Evolutionary conservation across 2,888 invertebrate genomes (phyloP).

Genomic region (Rambutsinella grinnellia): DNA sequence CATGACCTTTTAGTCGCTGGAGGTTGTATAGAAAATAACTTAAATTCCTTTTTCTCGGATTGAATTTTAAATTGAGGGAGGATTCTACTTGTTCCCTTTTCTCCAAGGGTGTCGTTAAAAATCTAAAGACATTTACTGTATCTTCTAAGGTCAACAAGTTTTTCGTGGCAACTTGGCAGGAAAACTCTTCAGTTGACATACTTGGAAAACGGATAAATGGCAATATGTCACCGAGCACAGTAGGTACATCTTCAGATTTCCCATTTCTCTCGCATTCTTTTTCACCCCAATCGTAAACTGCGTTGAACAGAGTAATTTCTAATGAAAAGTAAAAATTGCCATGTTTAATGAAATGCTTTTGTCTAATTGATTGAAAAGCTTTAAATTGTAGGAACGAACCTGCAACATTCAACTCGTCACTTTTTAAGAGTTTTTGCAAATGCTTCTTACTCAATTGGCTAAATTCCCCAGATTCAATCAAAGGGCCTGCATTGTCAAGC

Average conservation of each 20-base stretch:
- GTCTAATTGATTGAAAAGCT: too few species aligned
- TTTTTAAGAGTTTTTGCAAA: conserved; percentile 53
- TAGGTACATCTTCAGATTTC: conserved; percentile 13
- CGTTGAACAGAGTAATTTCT: conserved; percentile 46
- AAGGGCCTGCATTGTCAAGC: conserved; percentile 56
- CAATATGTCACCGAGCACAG: conserved; percentile 49
- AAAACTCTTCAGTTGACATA: conserved; percentile 62
- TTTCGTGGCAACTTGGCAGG: conserved; percentile 58
- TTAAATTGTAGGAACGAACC: conserved; percentile 42
- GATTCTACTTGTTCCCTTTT: conserved; percentile 52
- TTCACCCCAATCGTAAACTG: conserved; percentile 60
- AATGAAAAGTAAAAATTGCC: too few species aligned
- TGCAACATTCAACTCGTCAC: conserved; percentile 61
- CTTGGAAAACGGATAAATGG: conserved; percentile 60
- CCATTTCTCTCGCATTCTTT: conserved; percentile 44
- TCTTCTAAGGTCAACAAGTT: conserved; percentile 57
- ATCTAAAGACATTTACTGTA: conserved; percentile 60
- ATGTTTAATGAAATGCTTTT: too few species aligned
- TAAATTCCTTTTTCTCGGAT: conserved; percentile 51
- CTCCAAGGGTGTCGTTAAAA: conserved; percentile 58
- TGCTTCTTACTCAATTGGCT: conserved; percentile 54
- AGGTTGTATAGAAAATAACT: conserved; percentile 62
- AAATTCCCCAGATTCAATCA: conserved; percentile 57
- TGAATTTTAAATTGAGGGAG: conserved; percentile 56
- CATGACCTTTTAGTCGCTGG: conserved; percentile 61